Conservation (phyloP, 2,888 invertebrate genomes). For the Spodoptera littoralis region DNA sequence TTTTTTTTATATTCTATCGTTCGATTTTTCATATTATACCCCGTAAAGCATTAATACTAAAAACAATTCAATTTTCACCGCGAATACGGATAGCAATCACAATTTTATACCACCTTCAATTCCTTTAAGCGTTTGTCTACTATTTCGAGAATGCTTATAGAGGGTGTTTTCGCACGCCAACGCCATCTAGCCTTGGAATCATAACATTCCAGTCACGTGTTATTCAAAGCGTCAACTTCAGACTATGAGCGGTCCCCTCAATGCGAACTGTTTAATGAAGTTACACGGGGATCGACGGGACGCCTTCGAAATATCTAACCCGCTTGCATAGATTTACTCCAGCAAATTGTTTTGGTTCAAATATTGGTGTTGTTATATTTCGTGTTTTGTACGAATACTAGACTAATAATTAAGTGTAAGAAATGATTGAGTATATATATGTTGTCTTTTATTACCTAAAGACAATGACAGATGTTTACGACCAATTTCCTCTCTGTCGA, state of each 20-base stretch:
- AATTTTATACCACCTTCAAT: conserved; percentile 28
- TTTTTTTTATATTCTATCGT: too few species aligned
- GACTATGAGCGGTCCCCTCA: conserved; percentile 58
- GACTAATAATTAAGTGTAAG: too few species aligned
- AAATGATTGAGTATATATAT: too few species aligned
- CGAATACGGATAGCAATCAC: conserved; percentile 15
- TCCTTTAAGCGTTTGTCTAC: conserved; percentile 26
- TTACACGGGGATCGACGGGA: conserved; percentile 60
- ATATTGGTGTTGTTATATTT: background rate
- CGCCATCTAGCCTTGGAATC: conserved; percentile 50
- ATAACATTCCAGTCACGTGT: conserved; percentile 68
- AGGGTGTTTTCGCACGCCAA: conserved; percentile 53
- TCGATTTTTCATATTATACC: too few species aligned
- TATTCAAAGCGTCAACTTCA: conserved; percentile 65
- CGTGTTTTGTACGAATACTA: background rate
- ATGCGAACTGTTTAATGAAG: conserved; percentile 69
- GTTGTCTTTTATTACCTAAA: too few species aligned
- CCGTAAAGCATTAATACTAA: too few species aligned
- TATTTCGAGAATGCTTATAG: conserved; percentile 50
- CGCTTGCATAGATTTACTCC: conserved; percentile 34
- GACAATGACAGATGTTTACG: too few species aligned
- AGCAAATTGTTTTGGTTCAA: conserved; percentile 5
- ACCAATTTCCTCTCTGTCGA: too few species aligned
- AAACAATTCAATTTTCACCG: too few species aligned
- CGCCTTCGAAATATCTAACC: conserved; percentile 49